A percentile compares a stretch with the other conserved stretches of the same genome.
Evolutionary conservation across 2,888 invertebrate species (phyloP).

Genomic region (Cataglyphis rosenhaueri): DNA sequence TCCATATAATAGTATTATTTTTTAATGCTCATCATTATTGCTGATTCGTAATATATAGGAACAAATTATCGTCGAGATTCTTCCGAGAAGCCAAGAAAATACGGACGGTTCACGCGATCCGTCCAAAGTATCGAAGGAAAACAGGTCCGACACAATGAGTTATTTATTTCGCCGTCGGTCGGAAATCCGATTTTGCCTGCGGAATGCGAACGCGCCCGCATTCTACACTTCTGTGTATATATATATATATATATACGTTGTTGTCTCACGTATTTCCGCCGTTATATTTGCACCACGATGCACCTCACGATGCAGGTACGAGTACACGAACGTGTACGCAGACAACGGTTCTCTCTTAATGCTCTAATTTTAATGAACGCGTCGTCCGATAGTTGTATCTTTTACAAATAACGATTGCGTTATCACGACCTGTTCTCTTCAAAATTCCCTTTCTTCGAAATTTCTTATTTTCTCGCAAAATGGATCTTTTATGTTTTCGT

Average conservation of each 20-base stretch:
- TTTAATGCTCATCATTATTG: background rate
- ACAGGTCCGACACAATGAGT: constrained; percentile 31
- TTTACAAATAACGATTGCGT: background rate
- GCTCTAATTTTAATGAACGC: constrained; percentile 27
- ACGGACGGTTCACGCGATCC: background rate
- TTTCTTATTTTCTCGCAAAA: background rate
- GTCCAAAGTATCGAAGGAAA: background rate
- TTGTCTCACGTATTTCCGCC: constrained; percentile 22
- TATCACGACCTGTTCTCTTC: background rate
- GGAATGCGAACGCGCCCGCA: constrained; percentile 42
- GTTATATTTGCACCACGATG: constrained; percentile 4
- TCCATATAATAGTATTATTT: background rate
- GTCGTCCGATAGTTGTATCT: background rate
- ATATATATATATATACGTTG: background rate
- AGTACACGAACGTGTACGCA: background rate
- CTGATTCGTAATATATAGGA: too few species aligned
- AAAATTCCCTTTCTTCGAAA: background rate
- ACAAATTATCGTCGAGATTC: background rate
- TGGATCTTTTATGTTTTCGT: background rate
- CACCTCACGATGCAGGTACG: constrained; percentile 2
- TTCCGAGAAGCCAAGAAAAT: background rate
- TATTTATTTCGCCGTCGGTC: constrained; percentile 46
- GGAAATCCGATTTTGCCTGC: constrained; percentile 53
- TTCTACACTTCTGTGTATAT: constrained; percentile 6
- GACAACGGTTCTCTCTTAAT: constrained; percentile 16